phyloP scores from a whole-genome alignment of 2,113 vertebrate genomes.

The Vulpes lagopus region DNA sequence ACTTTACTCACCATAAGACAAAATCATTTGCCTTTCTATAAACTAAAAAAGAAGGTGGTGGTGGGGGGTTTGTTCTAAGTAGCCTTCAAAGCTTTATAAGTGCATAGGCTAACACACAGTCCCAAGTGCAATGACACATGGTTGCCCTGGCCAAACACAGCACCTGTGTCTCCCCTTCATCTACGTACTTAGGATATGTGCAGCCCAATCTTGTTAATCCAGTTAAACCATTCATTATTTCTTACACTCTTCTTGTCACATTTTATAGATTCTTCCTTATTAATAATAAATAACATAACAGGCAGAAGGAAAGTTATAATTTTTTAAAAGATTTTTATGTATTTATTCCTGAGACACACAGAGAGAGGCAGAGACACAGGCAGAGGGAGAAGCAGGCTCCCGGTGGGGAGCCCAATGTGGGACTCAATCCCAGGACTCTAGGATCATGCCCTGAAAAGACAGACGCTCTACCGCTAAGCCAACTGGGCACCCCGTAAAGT shows the following conservation, averaged over 20 bases:
- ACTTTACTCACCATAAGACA: background rate
- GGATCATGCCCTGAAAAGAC: too few species aligned
- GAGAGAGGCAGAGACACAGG: too few species aligned
- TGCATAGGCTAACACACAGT: rapidly evolving
- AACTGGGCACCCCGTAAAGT: background rate
- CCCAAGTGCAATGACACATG: background rate
- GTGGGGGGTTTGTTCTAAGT: background rate
- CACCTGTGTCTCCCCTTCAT: rapidly evolving
- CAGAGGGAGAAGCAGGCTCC: too few species aligned
- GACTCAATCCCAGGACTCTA: too few species aligned
- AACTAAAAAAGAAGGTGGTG: background rate
- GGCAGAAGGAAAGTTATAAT: background rate
- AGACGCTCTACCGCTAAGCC: too few species aligned
- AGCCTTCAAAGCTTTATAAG: background rate
- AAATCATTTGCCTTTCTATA: background rate
- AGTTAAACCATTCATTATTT: background rate
- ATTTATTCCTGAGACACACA: too few species aligned
- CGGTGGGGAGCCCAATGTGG: too few species aligned
- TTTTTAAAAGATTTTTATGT: too few species aligned
- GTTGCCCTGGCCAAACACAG: background rate
- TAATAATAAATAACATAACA: background rate
- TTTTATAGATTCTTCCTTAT: background rate
- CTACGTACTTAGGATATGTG: background rate
- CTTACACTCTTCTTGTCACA: background rate
- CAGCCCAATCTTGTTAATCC: background rate